Evolutionary conservation across 2,888 invertebrate genomes (phyloP), one percentile per base, ranked within the genome.

Genomic region (Caenorhabditis japonica): DNA sequence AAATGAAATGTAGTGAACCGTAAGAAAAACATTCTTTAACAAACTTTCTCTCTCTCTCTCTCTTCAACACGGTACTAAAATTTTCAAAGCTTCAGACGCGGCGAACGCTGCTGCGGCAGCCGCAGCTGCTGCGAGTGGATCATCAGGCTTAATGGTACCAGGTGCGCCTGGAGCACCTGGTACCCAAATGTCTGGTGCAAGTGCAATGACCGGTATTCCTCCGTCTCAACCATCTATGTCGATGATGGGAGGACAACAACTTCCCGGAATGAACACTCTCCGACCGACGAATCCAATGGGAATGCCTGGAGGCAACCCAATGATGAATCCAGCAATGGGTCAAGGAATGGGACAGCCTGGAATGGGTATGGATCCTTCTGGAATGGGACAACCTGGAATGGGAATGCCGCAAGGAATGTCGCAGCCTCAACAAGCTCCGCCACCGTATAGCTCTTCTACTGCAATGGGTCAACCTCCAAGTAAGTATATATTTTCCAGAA

Each of bases 41-140:
- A n/a, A n/a, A n/a, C n/a, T n/a, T n/a, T n/a, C n/a, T n/a, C n/a
- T n/a, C n/a, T n/a, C n/a, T n/a, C n/a, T n/a, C n/a, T n/a, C n/a
- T n/a, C n/a, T n/a, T n/a, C n/a, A n/a, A n/a, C n/a, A n/a, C n/a
- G n/a, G n/a, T n/a, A n/a, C n/a, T n/a, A n/a, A n/a, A n/a, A n/a
- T n/a, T n/a, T n/a, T n/a, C n/a, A n/a, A 36, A 13, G 52, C 38
- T 43, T 33, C 38, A 4, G 56, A 33, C 38, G 49, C 56, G 21
- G 46, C 56, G 4, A 51, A 41, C 15, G 59, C 64, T 21, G 64
- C 71, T 3, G 53, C 53, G n/a, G 59, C 69, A 15, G 58, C 39
- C 25, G 39, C 38, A 7, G 23, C 41, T 10, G 21, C 39, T 13
- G 44, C 56, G 12, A 15, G 4, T 25, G 21, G n/a, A 25, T 8